Conservation (phyloP, 2,113 vertebrate genomes). For the Sakesphorus luctuosus region DNA sequence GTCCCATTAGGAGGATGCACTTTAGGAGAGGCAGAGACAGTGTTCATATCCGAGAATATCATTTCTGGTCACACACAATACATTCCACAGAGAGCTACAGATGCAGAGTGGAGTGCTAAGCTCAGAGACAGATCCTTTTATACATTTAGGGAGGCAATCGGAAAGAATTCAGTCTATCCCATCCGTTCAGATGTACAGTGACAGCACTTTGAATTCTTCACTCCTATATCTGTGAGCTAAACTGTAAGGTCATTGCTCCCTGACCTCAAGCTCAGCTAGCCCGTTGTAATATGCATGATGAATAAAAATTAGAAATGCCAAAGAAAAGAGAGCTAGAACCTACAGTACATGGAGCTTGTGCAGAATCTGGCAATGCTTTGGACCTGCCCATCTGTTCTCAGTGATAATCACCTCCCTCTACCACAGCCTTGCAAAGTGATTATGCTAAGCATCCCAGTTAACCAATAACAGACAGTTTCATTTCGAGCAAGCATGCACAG, state of each 20-base stretch:
- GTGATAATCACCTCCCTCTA: slow-evolving; percentile 90
- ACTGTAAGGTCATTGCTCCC: slow-evolving; percentile 59
- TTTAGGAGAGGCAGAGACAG: slow-evolving; percentile 94
- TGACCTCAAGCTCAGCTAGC: slow-evolving; percentile 56
- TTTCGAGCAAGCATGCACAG: slow-evolving; percentile 72
- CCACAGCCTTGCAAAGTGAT: slow-evolving; percentile 87
- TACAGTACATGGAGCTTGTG: slow-evolving; percentile 74
- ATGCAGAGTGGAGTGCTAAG: slow-evolving; percentile 72
- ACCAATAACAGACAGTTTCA: slow-evolving; percentile 83
- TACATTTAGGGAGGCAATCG: slow-evolving; percentile 68
- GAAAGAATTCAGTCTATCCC: slow-evolving; percentile 76
- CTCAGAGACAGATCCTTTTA: slow-evolving; percentile 77
- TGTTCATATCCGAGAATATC: slow-evolving; percentile 98
- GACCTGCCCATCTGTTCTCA: slow-evolving; percentile 88
- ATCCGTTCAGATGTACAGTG: slow-evolving; percentile 61
- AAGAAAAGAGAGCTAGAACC: slow-evolving; percentile 68
- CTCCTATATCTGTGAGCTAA: slow-evolving; percentile 64
- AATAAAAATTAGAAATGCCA: slow-evolving; percentile 50
- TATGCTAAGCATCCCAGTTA: slow-evolving; percentile 86
- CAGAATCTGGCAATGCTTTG: slow-evolving; percentile 81
- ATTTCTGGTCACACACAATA: slow-evolving; percentile 84
- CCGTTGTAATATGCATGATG: slow-evolving; percentile 25
- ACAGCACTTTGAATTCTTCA: slow-evolving; percentile 63
- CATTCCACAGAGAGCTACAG: slow-evolving; percentile 82
- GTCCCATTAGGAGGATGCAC: slow-evolving; percentile 97